Evolutionary conservation across 2,113 vertebrate genomes (phyloP).

Genomic region (Otolemur garnettii): DNA sequence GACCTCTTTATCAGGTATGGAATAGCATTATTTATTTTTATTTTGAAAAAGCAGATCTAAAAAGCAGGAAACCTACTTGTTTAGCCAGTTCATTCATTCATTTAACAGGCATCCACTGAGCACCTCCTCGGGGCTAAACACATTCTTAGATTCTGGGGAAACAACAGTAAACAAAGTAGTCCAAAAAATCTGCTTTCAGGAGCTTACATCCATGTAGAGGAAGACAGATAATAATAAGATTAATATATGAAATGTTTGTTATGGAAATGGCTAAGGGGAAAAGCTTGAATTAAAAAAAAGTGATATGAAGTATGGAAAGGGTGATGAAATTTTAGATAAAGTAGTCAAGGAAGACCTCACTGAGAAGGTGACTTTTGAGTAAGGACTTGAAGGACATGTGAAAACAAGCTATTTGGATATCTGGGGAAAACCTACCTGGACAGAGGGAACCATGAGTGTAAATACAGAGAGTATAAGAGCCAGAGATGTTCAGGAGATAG

Average conservation of each 20-base stretch:
- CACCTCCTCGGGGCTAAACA: background rate
- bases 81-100: background rate
- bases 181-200: background rate
- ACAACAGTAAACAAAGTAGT: background rate
- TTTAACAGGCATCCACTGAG: background rate
- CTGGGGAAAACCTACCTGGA: background rate
- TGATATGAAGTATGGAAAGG: background rate
- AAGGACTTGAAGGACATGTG: background rate
- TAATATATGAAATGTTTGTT: background rate
- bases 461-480: background rate
- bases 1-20: background rate
- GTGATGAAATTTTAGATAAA: background rate
- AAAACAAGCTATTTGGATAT: background rate
- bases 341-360: background rate
- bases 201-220: background rate
- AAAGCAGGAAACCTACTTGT: background rate
- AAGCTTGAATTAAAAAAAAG: background rate
- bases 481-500: background rate
- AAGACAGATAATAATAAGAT: background rate
- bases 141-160: conserved; percentile 38
- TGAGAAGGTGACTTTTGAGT: background rate
- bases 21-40: conserved; percentile 49
- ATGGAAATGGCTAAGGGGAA: background rate
- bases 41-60: background rate
- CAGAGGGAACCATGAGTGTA: background rate